Evolutionary conservation across 2,113 vertebrate genomes (phyloP), one percentile per base, ranked within the genome.

Genomic region (Scatophagus argus): DNA sequence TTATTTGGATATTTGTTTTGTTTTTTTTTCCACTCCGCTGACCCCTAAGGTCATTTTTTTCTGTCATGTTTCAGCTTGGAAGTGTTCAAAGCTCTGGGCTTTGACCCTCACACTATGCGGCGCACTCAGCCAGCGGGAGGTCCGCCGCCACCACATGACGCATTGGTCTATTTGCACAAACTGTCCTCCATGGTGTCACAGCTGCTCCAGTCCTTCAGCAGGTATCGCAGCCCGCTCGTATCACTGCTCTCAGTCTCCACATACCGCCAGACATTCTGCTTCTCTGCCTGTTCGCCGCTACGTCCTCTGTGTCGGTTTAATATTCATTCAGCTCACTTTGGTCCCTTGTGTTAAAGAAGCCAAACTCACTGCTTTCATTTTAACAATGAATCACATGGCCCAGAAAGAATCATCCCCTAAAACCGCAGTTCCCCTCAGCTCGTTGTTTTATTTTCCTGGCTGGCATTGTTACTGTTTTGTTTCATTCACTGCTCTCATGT

Each of bases 191-290:
- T 94, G 84, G 94, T 97, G 75, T 96, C 91, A 67, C 95, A 96
- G 91, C 96, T 98, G 84, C 94, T 86, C 68, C 93, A 95, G 84
- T 94, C 93, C 77, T 96, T 98, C 84, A 95, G 93, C 78, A 96
- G 96, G 97, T 98, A 91, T 47, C 52, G 58, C 36, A 38, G 23
- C 55, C 41, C 27, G 44, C 21, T 63, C 27, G 4, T 14, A 17
- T 46, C 60, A 21, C 54, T 32, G 58, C 41, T 14, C 14, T 74
- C 64, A 36, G 5, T 23, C 12, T 59, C 4, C 55, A 62, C 34
- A 44, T 19, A 56, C 23, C 34, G 8, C n/a, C 36, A 51, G 13
- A 75, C 46, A 29, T 41, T 76, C 34, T 29, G 27, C 38, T 32
- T 29, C 10, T 74, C 62, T 51, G 17, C 9, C 52, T 68, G 6